These are phyloP conservation scores for Temnothorax nylanderi DNA, from an alignment of 1,140 invertebrate species.

Conservation along the genomic window DNA sequence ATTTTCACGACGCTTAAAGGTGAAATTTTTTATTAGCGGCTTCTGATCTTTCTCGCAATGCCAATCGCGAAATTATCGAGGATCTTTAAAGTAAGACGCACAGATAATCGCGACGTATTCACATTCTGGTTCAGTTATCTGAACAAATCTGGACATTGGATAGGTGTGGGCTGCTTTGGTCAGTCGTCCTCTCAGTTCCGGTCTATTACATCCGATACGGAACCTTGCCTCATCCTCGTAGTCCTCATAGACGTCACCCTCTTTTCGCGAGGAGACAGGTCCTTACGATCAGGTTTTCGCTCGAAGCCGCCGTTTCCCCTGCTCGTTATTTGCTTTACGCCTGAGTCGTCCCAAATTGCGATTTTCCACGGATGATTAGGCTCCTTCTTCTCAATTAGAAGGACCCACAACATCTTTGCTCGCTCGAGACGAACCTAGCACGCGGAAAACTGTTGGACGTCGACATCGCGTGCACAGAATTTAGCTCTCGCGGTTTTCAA, in stretches of 20 bases:
- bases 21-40: constrained; percentile 33
- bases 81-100: background rate
- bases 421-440: background rate
- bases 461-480: background rate
- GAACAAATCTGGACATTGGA: constrained; percentile 53
- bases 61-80: background rate
- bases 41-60: background rate
- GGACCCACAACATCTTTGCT: constrained; percentile 48
- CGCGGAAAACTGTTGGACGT: background rate
- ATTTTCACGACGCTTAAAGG: constrained; percentile 37
- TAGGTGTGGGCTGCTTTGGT: constrained; percentile 56
- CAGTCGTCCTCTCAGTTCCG: constrained; percentile 83
- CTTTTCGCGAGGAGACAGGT: constrained; percentile 41
- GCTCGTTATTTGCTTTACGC: constrained; percentile 85
- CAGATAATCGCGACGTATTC: background rate
- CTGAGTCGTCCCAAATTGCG: constrained; percentile 82
- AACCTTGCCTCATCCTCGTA: constrained; percentile 63
- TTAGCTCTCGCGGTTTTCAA: constrained; percentile 13
- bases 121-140: constrained; percentile 52
- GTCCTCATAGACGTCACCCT: constrained; percentile 53
- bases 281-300: constrained; percentile 46
- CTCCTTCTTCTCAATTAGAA: constrained; percentile 83
- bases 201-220: constrained; percentile 83
- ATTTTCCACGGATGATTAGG: constrained; percentile 85
- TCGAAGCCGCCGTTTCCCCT: constrained; percentile 59